phyloP scores from a whole-genome alignment of 2,113 vertebrate species.

The Tenrec ecaudatus region DNA sequence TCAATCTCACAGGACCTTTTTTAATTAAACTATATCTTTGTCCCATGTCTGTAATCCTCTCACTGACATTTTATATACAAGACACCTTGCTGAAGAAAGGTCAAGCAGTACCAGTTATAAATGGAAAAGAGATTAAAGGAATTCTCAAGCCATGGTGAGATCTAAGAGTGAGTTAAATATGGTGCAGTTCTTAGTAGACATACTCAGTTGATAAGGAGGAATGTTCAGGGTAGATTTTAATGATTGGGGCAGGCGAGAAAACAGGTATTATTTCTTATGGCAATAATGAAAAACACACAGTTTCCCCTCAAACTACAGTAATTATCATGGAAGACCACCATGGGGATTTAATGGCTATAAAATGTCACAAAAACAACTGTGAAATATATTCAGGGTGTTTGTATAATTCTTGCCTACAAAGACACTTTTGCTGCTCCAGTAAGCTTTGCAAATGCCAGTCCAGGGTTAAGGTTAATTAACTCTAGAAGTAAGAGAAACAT shows the following conservation, averaged over 20 bases:
- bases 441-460: constrained; percentile 77
- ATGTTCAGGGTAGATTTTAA: constrained; percentile 86
- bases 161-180: constrained; percentile 89
- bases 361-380: constrained; percentile 74
- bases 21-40: constrained; percentile 93
- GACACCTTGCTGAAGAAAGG: constrained; percentile 91
- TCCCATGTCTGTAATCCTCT: constrained; percentile 91
- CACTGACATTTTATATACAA: constrained; percentile 93
- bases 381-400: constrained; percentile 73
- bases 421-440: constrained; percentile 81
- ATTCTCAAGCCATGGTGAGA: constrained; percentile 89
- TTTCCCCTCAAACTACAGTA: constrained; percentile 79
- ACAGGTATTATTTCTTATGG: constrained; percentile 82
- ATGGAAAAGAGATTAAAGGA: constrained; percentile 93
- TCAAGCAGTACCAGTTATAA: constrained; percentile 92
- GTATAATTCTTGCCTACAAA: constrained; percentile 82
- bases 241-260: constrained; percentile 84
- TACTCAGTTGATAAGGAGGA: constrained; percentile 84
- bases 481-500: constrained; percentile 70
- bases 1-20: constrained; percentile 90
- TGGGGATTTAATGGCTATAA: constrained; percentile 74
- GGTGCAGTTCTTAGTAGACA: constrained; percentile 86
- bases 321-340: constrained; percentile 77
- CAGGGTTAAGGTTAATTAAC: constrained; percentile 79
- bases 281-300: constrained; percentile 82